Evolutionary conservation across 2,888 invertebrate genomes (phyloP).

Genomic region (Agrilus cyanescens): DNA sequence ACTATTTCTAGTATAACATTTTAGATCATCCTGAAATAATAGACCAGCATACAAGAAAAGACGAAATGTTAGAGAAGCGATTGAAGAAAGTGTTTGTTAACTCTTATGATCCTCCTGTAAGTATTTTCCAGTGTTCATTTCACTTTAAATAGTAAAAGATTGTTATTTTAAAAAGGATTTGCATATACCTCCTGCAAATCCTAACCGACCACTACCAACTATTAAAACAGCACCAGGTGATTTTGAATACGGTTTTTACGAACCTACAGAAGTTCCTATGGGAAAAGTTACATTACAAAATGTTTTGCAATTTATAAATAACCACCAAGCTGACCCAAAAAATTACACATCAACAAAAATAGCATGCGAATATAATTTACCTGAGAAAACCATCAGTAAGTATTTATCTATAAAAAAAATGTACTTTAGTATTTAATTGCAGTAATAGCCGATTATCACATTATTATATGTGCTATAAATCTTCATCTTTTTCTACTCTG

Average conservation of each 20-base stretch:
- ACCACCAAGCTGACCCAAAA: constrained; percentile 50
- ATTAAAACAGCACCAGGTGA: constrained; percentile 39
- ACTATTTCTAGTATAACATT: constrained; percentile 11
- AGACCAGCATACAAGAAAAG: constrained; percentile 50
- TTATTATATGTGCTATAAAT: too few species aligned
- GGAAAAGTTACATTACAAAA: constrained; percentile 57
- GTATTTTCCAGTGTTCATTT: constrained; percentile 3
- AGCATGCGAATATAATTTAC: constrained; percentile 57
- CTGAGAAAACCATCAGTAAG: constrained; percentile 47
- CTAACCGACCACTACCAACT: constrained; percentile 46
- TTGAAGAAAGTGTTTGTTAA: constrained; percentile 64
- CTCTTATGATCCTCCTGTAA: constrained; percentile 40
- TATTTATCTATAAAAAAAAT: constrained; percentile 8
- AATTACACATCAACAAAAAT: constrained; percentile 46
- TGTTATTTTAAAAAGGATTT: constrained; percentile 18
- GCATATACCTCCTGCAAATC: constrained; percentile 32
- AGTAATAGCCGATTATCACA: too few species aligned
- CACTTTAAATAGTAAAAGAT: constrained; percentile 1
- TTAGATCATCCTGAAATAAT: constrained; percentile 49
- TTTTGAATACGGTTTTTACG: constrained; percentile 56
- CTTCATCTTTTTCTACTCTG: neutral
- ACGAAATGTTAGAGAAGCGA: constrained; percentile 47
- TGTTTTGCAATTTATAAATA: constrained; percentile 51
- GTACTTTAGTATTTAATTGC: too few species aligned
- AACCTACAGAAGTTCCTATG: constrained; percentile 45